Conservation (phyloP, 2,113 vertebrate genomes). For the Petaurus breviceps region DNA sequence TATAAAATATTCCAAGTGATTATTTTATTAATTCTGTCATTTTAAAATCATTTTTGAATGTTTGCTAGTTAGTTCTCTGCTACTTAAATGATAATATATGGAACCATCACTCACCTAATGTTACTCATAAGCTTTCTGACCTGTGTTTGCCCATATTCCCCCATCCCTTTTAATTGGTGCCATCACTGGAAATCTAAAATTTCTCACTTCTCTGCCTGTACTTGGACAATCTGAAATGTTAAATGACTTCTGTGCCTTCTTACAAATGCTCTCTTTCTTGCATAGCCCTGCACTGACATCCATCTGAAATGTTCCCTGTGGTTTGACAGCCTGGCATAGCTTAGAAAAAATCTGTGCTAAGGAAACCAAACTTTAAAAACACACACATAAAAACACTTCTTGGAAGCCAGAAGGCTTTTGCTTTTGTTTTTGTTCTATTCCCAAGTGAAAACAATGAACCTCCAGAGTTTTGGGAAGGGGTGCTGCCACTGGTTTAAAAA, state of each 20-base stretch:
- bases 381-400: neutral
- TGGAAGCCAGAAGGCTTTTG: conserved; percentile 2
- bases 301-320: neutral
- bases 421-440: neutral
- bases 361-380: conserved; percentile 19
- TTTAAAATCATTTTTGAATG: conserved; percentile 12
- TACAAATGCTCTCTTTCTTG: neutral
- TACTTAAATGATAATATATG: neutral
- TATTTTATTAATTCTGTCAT: neutral
- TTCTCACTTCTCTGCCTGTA: neutral
- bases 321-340: neutral
- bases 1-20: conserved; percentile 27
- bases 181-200: neutral
- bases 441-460: conserved; percentile 10
- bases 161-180: neutral
- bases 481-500: neutral
- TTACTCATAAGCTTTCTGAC: neutral
- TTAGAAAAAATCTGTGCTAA: neutral
- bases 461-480: neutral
- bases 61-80: conserved; percentile 19
- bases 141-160: neutral
- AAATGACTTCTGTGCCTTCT: neutral
- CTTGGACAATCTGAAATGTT: neutral
- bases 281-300: neutral
- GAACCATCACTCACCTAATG: neutral